These are phyloP conservation scores for Cheilosia variabilis DNA, from an alignment of 2,888 invertebrate species.

Conservation along the genomic window DNA sequence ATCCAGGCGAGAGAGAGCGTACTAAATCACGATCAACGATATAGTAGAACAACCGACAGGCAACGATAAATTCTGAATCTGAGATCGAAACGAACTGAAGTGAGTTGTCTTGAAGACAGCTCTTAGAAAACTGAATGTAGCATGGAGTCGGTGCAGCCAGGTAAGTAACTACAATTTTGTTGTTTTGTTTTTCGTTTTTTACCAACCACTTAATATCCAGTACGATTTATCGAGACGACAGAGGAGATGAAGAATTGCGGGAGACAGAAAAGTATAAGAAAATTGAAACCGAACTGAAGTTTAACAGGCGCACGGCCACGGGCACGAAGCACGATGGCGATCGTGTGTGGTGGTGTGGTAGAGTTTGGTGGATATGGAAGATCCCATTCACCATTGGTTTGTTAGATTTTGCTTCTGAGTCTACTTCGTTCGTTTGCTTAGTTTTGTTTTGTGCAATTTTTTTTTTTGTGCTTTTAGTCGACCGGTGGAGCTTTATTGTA, in stretches of 20 bases:
- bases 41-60: constrained; percentile 34
- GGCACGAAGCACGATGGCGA: constrained; percentile 13
- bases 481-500: constrained; percentile 41
- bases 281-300: constrained; percentile 47
- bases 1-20: constrained; percentile 21
- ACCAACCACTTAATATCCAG: constrained; percentile 71
- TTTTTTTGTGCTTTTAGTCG: constrained; percentile 7
- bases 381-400: constrained; percentile 51
- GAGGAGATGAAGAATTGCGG: constrained; percentile 64
- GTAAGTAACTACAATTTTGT: constrained; percentile 58
- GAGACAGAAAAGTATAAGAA: constrained; percentile 46
- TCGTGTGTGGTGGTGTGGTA: constrained; percentile 28
- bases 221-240: constrained; percentile 63
- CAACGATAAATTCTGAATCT: constrained; percentile 50
- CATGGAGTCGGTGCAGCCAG: constrained; percentile 65
- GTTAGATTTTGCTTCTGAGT: constrained; percentile 44
- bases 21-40: constrained; percentile 49
- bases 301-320: constrained; percentile 12
- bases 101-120: constrained; percentile 74
- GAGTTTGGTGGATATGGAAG: constrained; percentile 33
- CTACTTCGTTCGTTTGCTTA: constrained; percentile 29
- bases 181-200: constrained; percentile 12
- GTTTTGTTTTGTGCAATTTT: constrained; percentile 23
- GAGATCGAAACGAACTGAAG: constrained; percentile 55
- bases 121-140: constrained; percentile 69